phyloP scores from a whole-genome alignment of 1,140 invertebrate species.

The Cataglyphis hispanica region DNA sequence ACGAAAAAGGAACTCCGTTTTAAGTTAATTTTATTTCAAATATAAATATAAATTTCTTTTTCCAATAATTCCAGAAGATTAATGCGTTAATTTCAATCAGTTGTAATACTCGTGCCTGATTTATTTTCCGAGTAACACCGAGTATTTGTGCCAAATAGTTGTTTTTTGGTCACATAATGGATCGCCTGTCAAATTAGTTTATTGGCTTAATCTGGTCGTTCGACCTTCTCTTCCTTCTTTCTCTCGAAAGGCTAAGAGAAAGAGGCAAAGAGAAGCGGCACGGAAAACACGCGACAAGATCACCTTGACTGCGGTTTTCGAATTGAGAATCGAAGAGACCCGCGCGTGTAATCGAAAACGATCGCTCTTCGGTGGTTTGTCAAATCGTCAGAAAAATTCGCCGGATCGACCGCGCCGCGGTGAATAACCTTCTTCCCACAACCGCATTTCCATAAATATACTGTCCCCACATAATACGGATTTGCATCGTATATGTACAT shows the following conservation, averaged over 20 bases:
- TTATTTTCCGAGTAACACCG: constrained; percentile 17
- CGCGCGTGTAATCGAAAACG: neutral
- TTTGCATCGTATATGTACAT: neutral
- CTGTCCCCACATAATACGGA: neutral
- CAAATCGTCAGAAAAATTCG: constrained; percentile 32
- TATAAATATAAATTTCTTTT: neutral
- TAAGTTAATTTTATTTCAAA: neutral
- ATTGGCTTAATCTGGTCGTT: constrained; percentile 28
- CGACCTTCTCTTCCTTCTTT: constrained; percentile 7
- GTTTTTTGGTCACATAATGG: constrained; percentile 7
- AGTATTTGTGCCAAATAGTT: neutral
- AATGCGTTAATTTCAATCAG: neutral
- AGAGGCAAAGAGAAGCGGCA: constrained; percentile 18
- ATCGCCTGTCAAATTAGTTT: constrained; percentile 36
- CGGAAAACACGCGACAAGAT: constrained; percentile 76
- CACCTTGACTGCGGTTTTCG: constrained; percentile 72
- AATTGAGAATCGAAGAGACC: constrained; percentile 7
- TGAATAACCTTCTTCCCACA: constrained; percentile 42
- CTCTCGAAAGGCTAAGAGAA: constrained; percentile 14
- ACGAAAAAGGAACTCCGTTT: neutral
- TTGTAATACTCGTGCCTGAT: neutral
- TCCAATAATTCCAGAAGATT: neutral
- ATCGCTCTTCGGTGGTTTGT: neutral
- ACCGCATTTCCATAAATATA: neutral
- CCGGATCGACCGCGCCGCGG: neutral